phyloP scores from a whole-genome alignment of 2,888 invertebrate genomes.

The Norana najaformis region DNA sequence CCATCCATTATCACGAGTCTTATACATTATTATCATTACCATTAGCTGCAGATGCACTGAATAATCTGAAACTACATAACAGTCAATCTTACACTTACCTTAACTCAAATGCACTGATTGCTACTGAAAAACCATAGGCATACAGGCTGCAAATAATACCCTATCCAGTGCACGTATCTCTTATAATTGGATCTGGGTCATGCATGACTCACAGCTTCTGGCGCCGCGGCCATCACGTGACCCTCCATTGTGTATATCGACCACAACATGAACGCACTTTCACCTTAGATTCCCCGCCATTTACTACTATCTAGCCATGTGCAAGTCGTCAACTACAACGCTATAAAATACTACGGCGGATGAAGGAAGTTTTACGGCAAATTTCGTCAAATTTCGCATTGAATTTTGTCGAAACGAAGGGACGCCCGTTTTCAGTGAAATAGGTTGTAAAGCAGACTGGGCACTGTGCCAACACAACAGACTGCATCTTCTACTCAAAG shows the following conservation, averaged over 20 bases:
- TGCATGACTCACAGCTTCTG: constrained; percentile 8
- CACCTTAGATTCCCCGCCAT: background rate
- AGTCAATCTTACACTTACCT: background rate
- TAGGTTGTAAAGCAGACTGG: constrained; percentile 10
- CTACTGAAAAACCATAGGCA: no score
- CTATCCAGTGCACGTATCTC: background rate
- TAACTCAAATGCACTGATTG: background rate
- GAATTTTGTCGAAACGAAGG: background rate
- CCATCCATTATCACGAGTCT: background rate
- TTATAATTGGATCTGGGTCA: background rate
- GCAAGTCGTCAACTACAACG: constrained; percentile 13
- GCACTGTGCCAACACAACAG: constrained; percentile 13
- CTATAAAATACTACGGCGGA: background rate
- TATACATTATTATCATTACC: background rate
- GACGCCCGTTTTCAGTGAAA: constrained; percentile 7
- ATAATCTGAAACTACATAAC: background rate
- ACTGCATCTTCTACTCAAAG: background rate
- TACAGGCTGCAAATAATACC: background rate
- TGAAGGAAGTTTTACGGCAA: background rate
- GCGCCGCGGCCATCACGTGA: constrained; percentile 14
- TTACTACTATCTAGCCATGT: constrained; percentile 17
- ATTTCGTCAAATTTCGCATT: background rate
- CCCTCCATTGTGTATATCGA: constrained; percentile 21
- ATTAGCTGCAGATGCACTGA: background rate
- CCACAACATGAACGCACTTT: constrained; percentile 8